phyloP scores from a whole-genome alignment of 1,140 invertebrate genomes.

The Listronotus bonariensis region DNA sequence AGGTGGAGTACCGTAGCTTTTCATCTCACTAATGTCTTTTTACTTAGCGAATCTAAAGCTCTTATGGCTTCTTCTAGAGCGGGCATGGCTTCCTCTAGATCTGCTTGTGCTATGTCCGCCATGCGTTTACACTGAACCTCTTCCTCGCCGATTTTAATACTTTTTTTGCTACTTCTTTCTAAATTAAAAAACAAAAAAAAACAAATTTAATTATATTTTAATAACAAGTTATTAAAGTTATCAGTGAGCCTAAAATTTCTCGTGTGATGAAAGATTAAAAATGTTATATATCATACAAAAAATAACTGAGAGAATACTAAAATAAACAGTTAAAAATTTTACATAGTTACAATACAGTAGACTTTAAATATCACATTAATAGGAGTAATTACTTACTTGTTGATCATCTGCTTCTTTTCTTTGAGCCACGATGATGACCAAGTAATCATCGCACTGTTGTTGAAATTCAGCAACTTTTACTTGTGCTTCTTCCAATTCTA shows the following conservation, averaged over 20 bases:
- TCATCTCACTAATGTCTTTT: conserved; percentile 86
- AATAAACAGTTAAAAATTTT: too few relatives aligned
- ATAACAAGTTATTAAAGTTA: too few relatives aligned
- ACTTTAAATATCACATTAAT: too few relatives aligned
- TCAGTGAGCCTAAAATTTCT: too few relatives aligned
- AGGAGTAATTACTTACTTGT: conserved; percentile 52
- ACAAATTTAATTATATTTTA: too few relatives aligned
- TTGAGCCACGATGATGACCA: conserved; percentile 76
- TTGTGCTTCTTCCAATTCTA: conserved; percentile 78
- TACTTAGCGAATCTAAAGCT: conserved; percentile 75
- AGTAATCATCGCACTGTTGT: conserved; percentile 74
- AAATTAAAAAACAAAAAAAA: conserved; percentile 36
- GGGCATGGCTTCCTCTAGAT: conserved; percentile 82
- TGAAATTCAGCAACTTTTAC: conserved; percentile 72
- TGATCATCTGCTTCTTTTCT: conserved; percentile 80
- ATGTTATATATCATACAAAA: too few relatives aligned
- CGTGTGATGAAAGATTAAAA: too few relatives aligned
- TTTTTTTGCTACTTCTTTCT: conserved; percentile 68
- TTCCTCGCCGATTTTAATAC: conserved; percentile 75
- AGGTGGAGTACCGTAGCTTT: conserved; percentile 82
- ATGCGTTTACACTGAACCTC: conserved; percentile 78
- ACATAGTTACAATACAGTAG: too few relatives aligned
- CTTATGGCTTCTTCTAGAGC: conserved; percentile 80
- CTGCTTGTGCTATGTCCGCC: conserved; percentile 76
- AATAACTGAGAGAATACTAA: too few relatives aligned